These are phyloP conservation scores for Distichodus sexfasciatus DNA, from an alignment of 2,797 vertebrate species.

Conservation along the genomic window DNA sequence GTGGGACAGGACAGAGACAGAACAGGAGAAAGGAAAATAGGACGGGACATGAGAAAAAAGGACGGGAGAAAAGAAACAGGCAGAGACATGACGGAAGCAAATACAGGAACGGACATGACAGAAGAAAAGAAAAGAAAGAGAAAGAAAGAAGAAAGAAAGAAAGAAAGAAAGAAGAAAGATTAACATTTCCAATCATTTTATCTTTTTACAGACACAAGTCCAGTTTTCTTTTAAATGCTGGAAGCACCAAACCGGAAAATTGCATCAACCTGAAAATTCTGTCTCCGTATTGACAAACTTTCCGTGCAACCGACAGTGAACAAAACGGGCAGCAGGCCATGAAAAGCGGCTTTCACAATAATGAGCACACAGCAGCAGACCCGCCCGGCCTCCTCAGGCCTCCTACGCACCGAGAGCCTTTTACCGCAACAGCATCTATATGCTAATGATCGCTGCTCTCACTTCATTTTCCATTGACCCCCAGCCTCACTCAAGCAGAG, in stretches of 20 bases:
- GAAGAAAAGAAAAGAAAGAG: not conserved
- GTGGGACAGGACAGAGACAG: not conserved
- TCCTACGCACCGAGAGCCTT: constrained; percentile 42
- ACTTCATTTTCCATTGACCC: constrained; percentile 71
- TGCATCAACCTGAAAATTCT: not conserved
- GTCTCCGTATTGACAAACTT: not conserved
- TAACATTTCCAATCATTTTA: no score
- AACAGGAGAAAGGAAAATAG: not conserved
- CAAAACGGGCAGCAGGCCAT: not conserved
- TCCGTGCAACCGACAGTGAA: not conserved
- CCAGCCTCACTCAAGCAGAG: constrained; percentile 37
- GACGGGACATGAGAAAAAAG: not conserved
- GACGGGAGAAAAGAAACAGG: no score
- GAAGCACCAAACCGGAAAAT: not conserved
- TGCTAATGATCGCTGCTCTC: constrained; percentile 67
- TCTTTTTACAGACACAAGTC: no score
- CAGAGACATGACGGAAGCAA: no score
- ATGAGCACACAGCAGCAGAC: constrained; percentile 8
- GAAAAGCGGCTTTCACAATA: constrained; percentile 17
- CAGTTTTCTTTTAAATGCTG: no score
- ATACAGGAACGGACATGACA: no score
- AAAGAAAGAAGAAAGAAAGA: not conserved
- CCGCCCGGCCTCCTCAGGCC: constrained; percentile 3
- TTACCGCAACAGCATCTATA: constrained; percentile 68
- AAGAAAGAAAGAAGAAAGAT: not conserved